Conservation (phyloP, 2,113 vertebrate species). For the Chamaetylas fuelleborni region DNA sequence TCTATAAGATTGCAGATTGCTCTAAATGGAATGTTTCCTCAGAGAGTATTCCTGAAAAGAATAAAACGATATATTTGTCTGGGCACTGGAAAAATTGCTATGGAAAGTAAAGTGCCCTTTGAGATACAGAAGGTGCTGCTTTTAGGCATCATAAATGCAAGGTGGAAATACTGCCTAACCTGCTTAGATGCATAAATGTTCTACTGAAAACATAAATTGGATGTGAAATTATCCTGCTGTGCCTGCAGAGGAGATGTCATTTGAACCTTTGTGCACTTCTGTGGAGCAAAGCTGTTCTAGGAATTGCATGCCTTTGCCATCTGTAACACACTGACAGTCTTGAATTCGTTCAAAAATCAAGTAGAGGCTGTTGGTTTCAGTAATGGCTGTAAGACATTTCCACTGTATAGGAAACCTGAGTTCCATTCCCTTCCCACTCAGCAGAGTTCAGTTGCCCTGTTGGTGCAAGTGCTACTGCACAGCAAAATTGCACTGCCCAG, state of each 20-base stretch:
- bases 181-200: neutral
- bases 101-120: neutral
- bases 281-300: neutral
- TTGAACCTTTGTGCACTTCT: neutral
- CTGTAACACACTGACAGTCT: neutral
- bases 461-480: neutral
- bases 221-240: neutral
- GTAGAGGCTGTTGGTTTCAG: neutral
- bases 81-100: neutral
- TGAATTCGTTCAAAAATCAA: accelerated
- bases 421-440: neutral
- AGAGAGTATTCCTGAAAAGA: neutral
- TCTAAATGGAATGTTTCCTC: neutral
- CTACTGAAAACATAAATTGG: neutral
- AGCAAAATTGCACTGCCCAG: neutral
- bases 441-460: neutral
- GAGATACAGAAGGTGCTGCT: neutral
- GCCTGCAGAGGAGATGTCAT: neutral
- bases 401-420: neutral
- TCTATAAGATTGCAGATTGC: neutral
- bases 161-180: neutral
- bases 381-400: neutral
- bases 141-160: neutral
- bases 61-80: neutral
- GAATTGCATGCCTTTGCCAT: neutral